Conservation (phyloP, 64 coral and sea anemone genomes). For the Actinia equina region DNA sequence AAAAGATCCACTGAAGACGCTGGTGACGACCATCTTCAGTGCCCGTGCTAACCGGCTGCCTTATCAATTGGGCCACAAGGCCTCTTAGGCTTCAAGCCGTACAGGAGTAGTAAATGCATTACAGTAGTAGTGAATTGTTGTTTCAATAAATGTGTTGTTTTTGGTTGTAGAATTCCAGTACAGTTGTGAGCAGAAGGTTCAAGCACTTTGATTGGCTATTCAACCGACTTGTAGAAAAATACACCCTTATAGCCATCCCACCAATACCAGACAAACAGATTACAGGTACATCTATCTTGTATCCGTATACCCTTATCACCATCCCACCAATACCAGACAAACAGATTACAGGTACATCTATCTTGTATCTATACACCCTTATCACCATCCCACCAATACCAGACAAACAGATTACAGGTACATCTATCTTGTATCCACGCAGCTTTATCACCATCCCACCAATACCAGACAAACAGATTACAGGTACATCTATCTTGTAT, state of each 20-base stretch:
- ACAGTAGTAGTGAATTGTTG: no score
- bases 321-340: constrained; percentile 73
- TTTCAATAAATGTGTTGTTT: not conserved
- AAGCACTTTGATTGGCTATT: constrained; percentile 99
- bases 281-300: constrained; percentile 51
- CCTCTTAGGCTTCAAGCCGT: no score
- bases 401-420: constrained; percentile 96
- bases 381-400: constrained; percentile 33
- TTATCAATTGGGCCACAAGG: no score
- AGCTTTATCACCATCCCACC: not conserved
- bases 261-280: constrained; percentile 97
- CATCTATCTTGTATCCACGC: no score
- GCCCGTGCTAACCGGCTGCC: no score
- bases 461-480: constrained; percentile 93
- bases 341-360: constrained; percentile 73
- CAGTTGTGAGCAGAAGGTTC: constrained; percentile 88
- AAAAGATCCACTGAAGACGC: no score
- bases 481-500: constrained; percentile 40
- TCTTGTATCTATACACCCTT: not conserved
- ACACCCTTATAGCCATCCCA: constrained; percentile 82
- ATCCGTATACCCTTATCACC: not conserved
- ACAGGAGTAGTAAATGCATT: no score
- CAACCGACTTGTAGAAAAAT: constrained; percentile 82
- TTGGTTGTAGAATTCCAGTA: constrained; percentile 56
- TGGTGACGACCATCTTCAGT: no score